A percentile compares a stretch with the other conserved stretches of the same genome.
These are phyloP conservation scores for Labeo rohita DNA, from an alignment of 2,113 vertebrate species.

Conservation along the genomic window DNA sequence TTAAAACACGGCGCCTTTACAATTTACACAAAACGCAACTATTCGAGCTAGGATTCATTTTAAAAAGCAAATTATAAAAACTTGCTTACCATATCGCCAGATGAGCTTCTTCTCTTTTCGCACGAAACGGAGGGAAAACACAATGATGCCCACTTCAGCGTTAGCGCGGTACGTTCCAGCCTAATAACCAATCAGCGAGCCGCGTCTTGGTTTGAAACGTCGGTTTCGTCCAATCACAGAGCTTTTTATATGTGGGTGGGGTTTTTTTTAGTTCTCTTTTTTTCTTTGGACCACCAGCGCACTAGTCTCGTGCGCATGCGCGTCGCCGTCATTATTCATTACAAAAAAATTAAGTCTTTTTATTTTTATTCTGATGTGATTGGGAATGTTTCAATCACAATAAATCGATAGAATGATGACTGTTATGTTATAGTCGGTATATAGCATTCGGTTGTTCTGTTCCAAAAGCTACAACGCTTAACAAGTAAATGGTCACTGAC, in stretches of 20 bases:
- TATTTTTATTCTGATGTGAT: not conserved
- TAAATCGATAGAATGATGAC: not conserved
- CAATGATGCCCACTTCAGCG: constrained; percentile 50
- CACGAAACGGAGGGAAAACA: constrained; percentile 57
- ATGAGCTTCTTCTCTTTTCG: constrained; percentile 43
- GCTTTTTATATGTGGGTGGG: not conserved
- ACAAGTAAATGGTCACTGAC: not conserved
- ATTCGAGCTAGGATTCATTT: not conserved
- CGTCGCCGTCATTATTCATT: not conserved
- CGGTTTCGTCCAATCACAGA: constrained; percentile 47
- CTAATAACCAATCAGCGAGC: constrained; percentile 46
- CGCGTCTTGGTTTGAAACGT: constrained; percentile 52
- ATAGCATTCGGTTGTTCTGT: not conserved
- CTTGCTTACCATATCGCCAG: constrained; percentile 43
- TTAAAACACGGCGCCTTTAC: not conserved
- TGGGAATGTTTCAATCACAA: not conserved
- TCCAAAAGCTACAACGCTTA: not conserved
- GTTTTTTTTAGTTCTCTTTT: not conserved
- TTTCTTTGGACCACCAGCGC: not conserved
- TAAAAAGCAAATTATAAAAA: not conserved
- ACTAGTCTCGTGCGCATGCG: constrained; percentile 50
- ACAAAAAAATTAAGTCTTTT: not conserved
- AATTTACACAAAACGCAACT: not conserved
- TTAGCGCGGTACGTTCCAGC: constrained; percentile 38
- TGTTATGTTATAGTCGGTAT: not conserved